Percentiles rank a stretch among this genome's conserved stretches.
phyloP scores from a whole-genome alignment of 2,797 vertebrate species.

The Halcyon chelicuti region DNA sequence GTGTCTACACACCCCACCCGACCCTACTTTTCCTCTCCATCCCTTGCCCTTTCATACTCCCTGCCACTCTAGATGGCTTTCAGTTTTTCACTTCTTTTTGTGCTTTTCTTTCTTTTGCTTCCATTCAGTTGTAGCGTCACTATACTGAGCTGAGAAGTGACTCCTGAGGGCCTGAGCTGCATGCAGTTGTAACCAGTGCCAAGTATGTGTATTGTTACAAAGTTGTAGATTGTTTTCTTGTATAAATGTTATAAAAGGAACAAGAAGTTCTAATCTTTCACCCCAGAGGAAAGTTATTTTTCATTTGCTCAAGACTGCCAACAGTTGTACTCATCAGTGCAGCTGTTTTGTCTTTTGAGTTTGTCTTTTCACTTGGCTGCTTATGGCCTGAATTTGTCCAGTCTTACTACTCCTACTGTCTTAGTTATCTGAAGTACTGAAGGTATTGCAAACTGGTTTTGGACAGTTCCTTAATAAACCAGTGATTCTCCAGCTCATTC shows the following conservation, averaged over 20 bases:
- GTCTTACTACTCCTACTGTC: neutral
- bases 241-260: neutral
- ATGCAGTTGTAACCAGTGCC: neutral
- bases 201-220: conserved; percentile 11
- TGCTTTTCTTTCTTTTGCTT: neutral
- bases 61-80: neutral
- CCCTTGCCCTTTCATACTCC: neutral
- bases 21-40: neutral
- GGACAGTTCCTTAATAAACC: neutral
- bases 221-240: conserved; percentile 21
- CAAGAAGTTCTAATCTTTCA: conserved; percentile 44
- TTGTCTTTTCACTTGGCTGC: neutral
- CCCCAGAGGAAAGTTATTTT: conserved; percentile 22
- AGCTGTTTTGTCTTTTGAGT: conserved; percentile 27
- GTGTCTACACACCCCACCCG: neutral
- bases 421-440: neutral
- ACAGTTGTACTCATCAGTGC: neutral
- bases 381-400: neutral
- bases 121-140: neutral
- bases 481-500: neutral
- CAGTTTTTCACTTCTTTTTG: neutral
- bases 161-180: neutral
- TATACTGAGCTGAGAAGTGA: neutral
- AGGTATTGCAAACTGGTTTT: neutral
- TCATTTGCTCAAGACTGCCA: neutral